A percentile compares a stretch with the other conserved stretches of the same genome.
phyloP scores from a whole-genome alignment of 2,888 invertebrate species.

The Drosophila kambysellisi region DNA sequence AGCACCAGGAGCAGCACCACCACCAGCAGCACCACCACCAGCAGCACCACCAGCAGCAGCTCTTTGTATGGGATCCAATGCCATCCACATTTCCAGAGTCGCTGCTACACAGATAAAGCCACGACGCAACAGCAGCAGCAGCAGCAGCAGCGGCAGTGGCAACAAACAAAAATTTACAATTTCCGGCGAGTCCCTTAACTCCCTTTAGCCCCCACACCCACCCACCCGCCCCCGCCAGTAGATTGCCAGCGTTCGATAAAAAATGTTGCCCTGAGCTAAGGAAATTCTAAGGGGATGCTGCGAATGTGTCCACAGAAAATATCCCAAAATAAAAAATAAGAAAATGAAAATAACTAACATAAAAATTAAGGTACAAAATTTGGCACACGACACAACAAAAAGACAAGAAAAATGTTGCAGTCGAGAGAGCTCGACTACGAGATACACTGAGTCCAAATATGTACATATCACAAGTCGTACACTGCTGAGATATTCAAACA shows the following conservation, averaged over 20 bases:
- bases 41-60: slow-evolving; percentile 5
- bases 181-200: slow-evolving; percentile 61
- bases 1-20: no score
- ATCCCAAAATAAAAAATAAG: slow-evolving; percentile 1
- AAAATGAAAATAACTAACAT: slow-evolving; percentile 52
- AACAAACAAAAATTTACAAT: slow-evolving; percentile 72
- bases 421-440: neutral
- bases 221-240: slow-evolving; percentile 1
- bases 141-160: slow-evolving; percentile 6
- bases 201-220: neutral
- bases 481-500: neutral
- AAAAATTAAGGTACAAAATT: slow-evolving; percentile 68
- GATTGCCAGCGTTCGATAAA: slow-evolving; percentile 69
- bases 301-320: slow-evolving; percentile 24
- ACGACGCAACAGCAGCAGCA: slow-evolving; percentile 8
- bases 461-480: neutral
- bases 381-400: slow-evolving; percentile 55
- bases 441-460: neutral
- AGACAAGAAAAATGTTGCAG: neutral
- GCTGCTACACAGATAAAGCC: slow-evolving; percentile 45
- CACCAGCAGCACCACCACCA: slow-evolving; percentile 2
- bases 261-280: slow-evolving; percentile 57
- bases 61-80: slow-evolving; percentile 25
- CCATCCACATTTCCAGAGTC: slow-evolving; percentile 20
- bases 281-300: slow-evolving; percentile 60